Evolutionary conservation across 2,113 vertebrate genomes (phyloP).

Genomic region (Cichladusa arquata): DNA sequence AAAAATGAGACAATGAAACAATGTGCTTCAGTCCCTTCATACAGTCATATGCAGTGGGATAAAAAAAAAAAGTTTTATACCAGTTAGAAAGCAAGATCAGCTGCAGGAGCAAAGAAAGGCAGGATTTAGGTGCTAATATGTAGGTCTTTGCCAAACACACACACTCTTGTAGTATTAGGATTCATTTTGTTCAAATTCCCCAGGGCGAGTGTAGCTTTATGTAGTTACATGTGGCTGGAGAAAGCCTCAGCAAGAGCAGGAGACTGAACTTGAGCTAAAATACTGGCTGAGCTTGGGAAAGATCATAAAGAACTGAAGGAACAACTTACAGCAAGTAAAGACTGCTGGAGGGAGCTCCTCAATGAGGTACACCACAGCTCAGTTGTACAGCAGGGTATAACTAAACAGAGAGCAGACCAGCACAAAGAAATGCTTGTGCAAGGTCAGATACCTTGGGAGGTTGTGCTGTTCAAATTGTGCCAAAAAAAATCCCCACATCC

Average conservation of each 20-base stretch:
- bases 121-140: not conserved
- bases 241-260: not conserved
- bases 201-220: not conserved
- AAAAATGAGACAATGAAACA: not conserved
- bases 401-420: not conserved
- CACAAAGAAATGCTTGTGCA: not conserved
- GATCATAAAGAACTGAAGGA: not conserved
- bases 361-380: not conserved
- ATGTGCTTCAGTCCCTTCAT: not conserved
- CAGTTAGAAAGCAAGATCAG: not conserved
- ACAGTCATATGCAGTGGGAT: not conserved
- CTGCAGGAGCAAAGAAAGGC: not conserved
- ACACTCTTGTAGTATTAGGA: not conserved
- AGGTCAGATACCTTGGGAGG: not conserved
- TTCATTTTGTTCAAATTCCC: not conserved
- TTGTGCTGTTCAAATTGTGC: not conserved
- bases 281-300: not conserved
- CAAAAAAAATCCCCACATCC: not conserved
- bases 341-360: not conserved
- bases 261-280: not conserved
- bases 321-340: not conserved
- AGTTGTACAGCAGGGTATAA: not conserved
- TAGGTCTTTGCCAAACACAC: not conserved
- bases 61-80: not conserved
- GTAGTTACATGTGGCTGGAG: not conserved